phyloP scores from a whole-genome alignment of 2,797 vertebrate species.

The Pangasius macronema region DNA sequence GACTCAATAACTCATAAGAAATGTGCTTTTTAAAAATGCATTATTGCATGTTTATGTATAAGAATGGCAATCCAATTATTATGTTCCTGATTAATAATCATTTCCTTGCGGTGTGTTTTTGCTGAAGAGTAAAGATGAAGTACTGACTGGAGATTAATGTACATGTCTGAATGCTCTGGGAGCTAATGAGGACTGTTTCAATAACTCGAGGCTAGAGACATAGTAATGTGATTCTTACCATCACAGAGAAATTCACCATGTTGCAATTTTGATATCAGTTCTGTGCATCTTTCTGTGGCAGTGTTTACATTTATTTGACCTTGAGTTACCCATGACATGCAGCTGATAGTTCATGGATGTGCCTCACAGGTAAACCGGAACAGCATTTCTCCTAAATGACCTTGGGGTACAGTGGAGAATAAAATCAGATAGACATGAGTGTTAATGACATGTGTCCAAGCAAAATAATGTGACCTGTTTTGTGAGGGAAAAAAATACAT shows the following conservation, averaged over 20 bases:
- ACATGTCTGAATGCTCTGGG: conserved; percentile 36
- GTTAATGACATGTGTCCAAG: conserved; percentile 11
- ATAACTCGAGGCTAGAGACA: conserved; percentile 64
- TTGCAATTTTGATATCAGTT: conserved; percentile 27
- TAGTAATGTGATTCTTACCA: conserved; percentile 42
- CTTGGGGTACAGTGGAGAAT: conserved; percentile 48
- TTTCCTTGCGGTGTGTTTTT: conserved; percentile 58
- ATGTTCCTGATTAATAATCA: conserved; percentile 52
- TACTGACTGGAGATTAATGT: conserved; percentile 36
- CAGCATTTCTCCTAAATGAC: conserved; percentile 45
- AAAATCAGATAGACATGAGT: conserved; percentile 52
- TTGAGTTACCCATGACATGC: neutral
- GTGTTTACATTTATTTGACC: conserved; percentile 6
- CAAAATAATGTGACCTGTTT: neutral
- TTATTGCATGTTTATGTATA: conserved; percentile 45
- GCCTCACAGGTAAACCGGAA: conserved; percentile 53
- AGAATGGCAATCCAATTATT: conserved; percentile 55
- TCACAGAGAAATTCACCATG: conserved; percentile 45
- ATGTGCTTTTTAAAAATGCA: conserved; percentile 52
- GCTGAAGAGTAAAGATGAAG: conserved; percentile 34
- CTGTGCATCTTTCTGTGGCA: conserved; percentile 8
- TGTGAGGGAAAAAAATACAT: neutral
- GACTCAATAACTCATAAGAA: conserved; percentile 53
- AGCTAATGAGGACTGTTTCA: conserved; percentile 63
- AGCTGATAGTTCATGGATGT: conserved; percentile 45